phyloP scores from a whole-genome alignment of 2,113 vertebrate genomes.

The Atractosteus spatula region DNA sequence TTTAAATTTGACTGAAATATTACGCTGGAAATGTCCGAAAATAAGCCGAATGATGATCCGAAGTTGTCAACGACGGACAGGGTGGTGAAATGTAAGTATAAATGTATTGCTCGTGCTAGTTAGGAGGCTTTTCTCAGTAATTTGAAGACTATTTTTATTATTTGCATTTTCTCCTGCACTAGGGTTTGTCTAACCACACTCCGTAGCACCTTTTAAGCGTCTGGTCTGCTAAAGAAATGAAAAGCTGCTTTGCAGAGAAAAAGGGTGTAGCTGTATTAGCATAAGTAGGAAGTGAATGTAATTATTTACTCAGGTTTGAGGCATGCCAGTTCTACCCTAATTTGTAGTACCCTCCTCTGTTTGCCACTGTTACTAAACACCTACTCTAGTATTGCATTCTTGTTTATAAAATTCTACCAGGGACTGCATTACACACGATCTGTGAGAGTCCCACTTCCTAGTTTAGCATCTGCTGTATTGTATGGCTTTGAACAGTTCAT shows the following conservation, averaged over 20 bases:
- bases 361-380: conserved; percentile 4
- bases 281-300: conserved; percentile 69
- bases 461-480: background rate
- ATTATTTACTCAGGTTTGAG: conserved; percentile 43
- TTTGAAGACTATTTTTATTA: conserved; percentile 12
- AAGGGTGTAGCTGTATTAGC: conserved; percentile 53
- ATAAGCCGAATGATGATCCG: conserved; percentile 89
- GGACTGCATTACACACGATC: conserved; percentile 11
- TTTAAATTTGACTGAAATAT: conserved; percentile 50
- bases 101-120: background rate
- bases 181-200: conserved; percentile 5
- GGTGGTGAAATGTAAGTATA: conserved; percentile 91
- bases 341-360: background rate
- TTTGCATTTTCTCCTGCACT: conserved; percentile 2
- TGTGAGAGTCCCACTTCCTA: conserved; percentile 7
- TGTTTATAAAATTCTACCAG: conserved; percentile 8
- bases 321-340: conserved; percentile 15
- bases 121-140: background rate
- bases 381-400: background rate
- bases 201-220: conserved; percentile 12
- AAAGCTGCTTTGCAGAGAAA: conserved; percentile 42
- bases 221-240: conserved; percentile 26
- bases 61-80: conserved; percentile 96
- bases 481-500: background rate
- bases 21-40: conserved; percentile 93